phyloP scores from a whole-genome alignment of 2,888 invertebrate genomes.

The Acrobasis consociella region DNA sequence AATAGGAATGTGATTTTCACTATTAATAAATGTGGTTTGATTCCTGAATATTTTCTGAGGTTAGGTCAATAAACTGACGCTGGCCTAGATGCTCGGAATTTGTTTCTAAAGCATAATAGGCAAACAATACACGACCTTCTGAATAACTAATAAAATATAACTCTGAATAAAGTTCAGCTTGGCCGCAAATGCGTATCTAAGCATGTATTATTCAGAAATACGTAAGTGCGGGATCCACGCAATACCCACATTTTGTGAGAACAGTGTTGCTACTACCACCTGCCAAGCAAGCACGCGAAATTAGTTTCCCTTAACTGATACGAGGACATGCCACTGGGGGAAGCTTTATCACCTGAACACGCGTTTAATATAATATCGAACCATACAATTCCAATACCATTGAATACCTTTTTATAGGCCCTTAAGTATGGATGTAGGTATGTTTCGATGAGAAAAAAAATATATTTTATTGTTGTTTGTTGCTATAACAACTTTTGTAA shows the following conservation, averaged over 20 bases:
- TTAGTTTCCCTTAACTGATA: slow-evolving; percentile 54
- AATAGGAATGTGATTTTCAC: too few species aligned
- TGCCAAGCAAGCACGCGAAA: slow-evolving; percentile 54
- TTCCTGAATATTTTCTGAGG: neutral
- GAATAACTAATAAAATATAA: slow-evolving; percentile 32
- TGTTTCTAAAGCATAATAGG: slow-evolving; percentile 17
- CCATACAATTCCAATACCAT: slow-evolving; percentile 39
- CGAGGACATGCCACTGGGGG: slow-evolving; percentile 43
- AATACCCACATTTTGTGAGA: slow-evolving; percentile 40
- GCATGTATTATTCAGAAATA: slow-evolving; percentile 36
- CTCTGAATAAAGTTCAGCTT: slow-evolving; percentile 26
- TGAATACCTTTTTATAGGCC: slow-evolving; percentile 26
- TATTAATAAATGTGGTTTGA: too few species aligned
- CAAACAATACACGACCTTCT: slow-evolving; percentile 27
- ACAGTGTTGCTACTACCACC: slow-evolving; percentile 41
- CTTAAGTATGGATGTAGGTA: neutral
- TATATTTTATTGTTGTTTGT: neutral
- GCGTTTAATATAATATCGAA: slow-evolving; percentile 41
- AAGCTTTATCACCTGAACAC: slow-evolving; percentile 40
- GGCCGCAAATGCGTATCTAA: slow-evolving; percentile 29
- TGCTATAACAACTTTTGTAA: neutral
- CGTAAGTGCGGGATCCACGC: slow-evolving; percentile 35
- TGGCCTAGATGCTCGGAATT: slow-evolving; percentile 3
- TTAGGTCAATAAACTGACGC: neutral
- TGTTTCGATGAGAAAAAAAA: neutral